A percentile compares a stretch with the other conserved stretches of the same genome.
Conservation (phyloP, 2,888 invertebrate species). For the Ormyrus labotus region DNA sequence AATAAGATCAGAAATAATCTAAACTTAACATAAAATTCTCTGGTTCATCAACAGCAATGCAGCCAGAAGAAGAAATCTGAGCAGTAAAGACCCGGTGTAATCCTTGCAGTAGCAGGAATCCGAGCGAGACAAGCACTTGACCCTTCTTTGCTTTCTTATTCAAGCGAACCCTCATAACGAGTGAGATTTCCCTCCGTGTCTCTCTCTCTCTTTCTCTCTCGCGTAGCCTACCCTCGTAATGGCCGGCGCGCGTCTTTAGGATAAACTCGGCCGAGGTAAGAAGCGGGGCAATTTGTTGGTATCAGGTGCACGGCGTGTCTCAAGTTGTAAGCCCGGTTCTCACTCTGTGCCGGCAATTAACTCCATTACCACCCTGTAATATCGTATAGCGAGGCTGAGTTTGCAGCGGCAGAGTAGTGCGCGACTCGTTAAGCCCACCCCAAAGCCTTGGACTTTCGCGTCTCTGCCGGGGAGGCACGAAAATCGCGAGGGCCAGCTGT, state of each 20-base stretch:
- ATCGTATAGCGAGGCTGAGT: constrained; percentile 64
- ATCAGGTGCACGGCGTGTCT: constrained; percentile 74
- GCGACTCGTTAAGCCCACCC: constrained; percentile 71
- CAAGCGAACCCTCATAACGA: constrained; percentile 46
- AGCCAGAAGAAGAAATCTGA: not conserved
- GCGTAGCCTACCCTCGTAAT: constrained; percentile 39
- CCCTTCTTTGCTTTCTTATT: constrained; percentile 54
- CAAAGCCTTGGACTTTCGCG: constrained; percentile 67
- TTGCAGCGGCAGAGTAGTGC: constrained; percentile 59
- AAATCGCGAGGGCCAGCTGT: constrained; percentile 32
- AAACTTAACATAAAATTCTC: not conserved
- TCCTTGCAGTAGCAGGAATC: constrained; percentile 14
- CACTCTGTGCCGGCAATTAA: constrained; percentile 71
- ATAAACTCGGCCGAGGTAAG: constrained; percentile 65
- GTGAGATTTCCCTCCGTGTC: constrained; percentile 49
- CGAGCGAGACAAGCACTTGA: constrained; percentile 33
- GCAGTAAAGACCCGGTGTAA: constrained; percentile 21
- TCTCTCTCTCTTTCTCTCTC: not conserved
- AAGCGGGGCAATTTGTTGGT: constrained; percentile 73
- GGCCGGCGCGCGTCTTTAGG: constrained; percentile 57
- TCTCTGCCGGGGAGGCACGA: constrained; percentile 37
- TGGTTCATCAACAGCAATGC: not conserved
- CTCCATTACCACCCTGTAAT: constrained; percentile 75
- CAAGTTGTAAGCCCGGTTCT: constrained; percentile 73
- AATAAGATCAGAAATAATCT: too few species aligned